Evolutionary conservation across 2,888 invertebrate genomes (phyloP), one percentile per base, ranked within the genome.

Genomic region (Drosophila multiciliata): DNA sequence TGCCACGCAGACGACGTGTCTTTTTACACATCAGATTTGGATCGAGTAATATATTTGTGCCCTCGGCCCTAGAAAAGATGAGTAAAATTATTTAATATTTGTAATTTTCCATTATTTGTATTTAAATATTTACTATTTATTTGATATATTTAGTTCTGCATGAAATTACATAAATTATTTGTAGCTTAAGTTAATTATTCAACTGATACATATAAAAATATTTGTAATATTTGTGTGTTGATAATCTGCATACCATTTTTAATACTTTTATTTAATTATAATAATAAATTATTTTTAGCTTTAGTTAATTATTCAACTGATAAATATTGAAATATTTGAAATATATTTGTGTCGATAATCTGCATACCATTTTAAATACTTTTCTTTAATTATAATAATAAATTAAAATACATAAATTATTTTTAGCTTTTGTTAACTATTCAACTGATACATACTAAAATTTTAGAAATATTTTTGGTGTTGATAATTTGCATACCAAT

Each of bases 11-110:
- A 83, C 96, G 95, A 72, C 96, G 95, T 82, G 96, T 96, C 94
- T 97, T 97, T 93, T 97, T 96, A 94, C 98, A 98, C 91, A 98
- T 96, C 94, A 97, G 95, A 92, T 96, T 95, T 80, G 97, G 97
- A 93, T 98, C 98, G 94, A 98, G 95, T 90, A 98, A 96, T 91
- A 98, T 95, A 93, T 97, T 97, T 94, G 96, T 97, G 93, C 96
- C 95, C 91, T 96, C 95, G 93, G 96, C 96, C 96, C 97, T 97
- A 61, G 29, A 80, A 62, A 40, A 7, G 8, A 29, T 15, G 5
- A 12, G 0, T 11, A 1, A 12, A 55, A 40, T 20, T 52, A 52
- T 32, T 40, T 17, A 33, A 48, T 59, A 6, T 15, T 33, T 15
- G 29, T 4, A 11, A 15, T 20, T 52, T 52, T 0, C 9, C 17